Percentiles rank a stretch among this genome's conserved stretches.
These are phyloP conservation scores for Oreochromis tanganicae DNA, from an alignment of 2,113 vertebrate species.

Conservation along the genomic window DNA sequence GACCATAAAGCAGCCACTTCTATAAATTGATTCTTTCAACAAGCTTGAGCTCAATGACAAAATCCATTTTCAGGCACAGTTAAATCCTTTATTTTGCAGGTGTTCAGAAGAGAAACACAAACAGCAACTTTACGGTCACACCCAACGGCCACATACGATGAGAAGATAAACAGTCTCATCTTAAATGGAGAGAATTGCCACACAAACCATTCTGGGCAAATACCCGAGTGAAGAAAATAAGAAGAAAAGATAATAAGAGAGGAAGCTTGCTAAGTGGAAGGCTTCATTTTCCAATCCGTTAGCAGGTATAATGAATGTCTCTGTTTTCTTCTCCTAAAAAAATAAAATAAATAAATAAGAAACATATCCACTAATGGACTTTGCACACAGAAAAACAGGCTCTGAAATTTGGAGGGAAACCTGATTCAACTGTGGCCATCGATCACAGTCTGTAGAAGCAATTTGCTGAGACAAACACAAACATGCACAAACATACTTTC, in stretches of 20 bases:
- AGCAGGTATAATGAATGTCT: constrained; percentile 29
- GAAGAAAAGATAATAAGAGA: neutral
- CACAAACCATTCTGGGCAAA: neutral
- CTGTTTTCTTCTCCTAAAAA: neutral
- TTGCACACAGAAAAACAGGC: neutral
- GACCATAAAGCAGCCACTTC: constrained; percentile 29
- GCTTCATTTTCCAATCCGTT: constrained; percentile 32
- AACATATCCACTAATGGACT: constrained; percentile 18
- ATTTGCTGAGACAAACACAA: constrained; percentile 10
- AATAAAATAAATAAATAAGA: neutral
- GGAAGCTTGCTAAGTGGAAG: neutral
- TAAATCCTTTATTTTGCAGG: constrained; percentile 6
- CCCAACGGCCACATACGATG: neutral
- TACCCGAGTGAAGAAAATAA: neutral
- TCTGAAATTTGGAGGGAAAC: neutral
- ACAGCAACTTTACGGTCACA: neutral
- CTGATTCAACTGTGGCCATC: neutral
- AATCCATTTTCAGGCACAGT: constrained; percentile 27
- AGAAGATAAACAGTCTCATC: neutral
- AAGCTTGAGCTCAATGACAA: constrained; percentile 20
- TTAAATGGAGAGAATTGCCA: neutral
- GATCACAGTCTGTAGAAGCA: constrained; percentile 1
- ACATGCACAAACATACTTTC: neutral
- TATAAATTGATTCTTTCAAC: constrained; percentile 34
- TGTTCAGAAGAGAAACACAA: constrained; percentile 13